Conservation (phyloP, 2,797 vertebrate species). For the Nannoperca obscura region DNA sequence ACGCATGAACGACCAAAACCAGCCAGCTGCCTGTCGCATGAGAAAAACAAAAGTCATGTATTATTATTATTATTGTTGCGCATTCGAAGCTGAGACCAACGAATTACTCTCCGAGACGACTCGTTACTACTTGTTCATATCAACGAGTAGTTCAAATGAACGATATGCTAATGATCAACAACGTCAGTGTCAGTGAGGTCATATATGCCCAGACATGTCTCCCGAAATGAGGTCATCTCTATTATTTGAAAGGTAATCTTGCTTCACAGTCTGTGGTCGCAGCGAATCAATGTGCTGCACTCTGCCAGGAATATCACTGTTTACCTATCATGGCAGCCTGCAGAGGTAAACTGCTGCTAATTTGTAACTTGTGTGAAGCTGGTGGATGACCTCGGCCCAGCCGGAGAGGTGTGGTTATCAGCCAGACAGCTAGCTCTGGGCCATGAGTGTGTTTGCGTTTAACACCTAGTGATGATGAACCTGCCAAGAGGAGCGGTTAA, state of each 20-base stretch:
- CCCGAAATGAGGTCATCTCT: conserved; percentile 72
- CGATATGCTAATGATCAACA: too few relatives aligned
- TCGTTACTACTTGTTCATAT: too few relatives aligned
- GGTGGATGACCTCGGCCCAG: conserved; percentile 40
- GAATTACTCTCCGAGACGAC: too few relatives aligned
- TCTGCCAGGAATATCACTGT: conserved; percentile 28
- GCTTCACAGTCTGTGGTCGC: conserved; percentile 36
- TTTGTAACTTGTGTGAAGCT: conserved; percentile 52
- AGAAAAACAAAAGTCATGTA: too few relatives aligned
- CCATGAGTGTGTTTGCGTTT: conserved; percentile 17
- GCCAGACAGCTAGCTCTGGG: conserved; percentile 16
- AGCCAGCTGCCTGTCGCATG: too few relatives aligned
- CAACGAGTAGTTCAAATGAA: too few relatives aligned
- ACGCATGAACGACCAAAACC: too few relatives aligned
- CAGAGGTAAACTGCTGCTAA: conserved; percentile 42
- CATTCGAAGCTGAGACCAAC: too few relatives aligned
- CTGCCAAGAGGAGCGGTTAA: conserved; percentile 33
- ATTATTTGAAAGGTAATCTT: conserved; percentile 67
- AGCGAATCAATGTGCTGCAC: conserved; percentile 59
- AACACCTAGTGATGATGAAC: conserved; percentile 28
- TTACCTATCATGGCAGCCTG: conserved; percentile 28
- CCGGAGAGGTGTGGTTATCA: conserved; percentile 27
- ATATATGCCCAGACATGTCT: conserved; percentile 72
- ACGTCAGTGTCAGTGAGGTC: conserved; percentile 40
- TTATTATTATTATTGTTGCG: too few relatives aligned